phyloP scores from a whole-genome alignment of 2,888 invertebrate genomes.

The Dryococelus australis region DNA sequence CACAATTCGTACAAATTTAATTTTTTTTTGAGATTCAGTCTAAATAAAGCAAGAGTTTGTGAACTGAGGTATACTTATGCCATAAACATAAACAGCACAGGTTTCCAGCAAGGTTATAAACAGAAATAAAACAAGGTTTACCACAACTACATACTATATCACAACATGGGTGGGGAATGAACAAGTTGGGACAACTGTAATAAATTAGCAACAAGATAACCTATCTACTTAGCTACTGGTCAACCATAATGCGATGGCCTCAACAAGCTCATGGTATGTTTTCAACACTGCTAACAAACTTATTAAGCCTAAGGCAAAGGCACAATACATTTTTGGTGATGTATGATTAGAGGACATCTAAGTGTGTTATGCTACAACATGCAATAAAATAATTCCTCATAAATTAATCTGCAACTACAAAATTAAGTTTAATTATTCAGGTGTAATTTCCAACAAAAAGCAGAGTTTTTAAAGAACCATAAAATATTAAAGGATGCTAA shows the following conservation, averaged over 20 bases:
- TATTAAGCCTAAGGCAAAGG: too few relatives aligned
- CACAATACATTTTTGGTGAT: too few relatives aligned
- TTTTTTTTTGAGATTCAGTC: slow-evolving; percentile 2
- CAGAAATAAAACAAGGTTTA: neutral
- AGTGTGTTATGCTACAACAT: neutral
- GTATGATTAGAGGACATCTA: neutral
- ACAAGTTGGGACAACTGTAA: neutral
- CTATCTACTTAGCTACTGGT: neutral
- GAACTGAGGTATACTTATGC: neutral
- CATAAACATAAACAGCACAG: neutral
- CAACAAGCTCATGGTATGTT: neutral
- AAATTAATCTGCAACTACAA: too few relatives aligned
- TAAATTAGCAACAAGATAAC: neutral
- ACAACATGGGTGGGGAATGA: neutral
- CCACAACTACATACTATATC: neutral
- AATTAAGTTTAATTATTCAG: too few relatives aligned
- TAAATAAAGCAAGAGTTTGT: neutral
- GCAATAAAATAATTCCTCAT: neutral
- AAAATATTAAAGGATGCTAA: too few relatives aligned
- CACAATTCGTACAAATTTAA: neutral
- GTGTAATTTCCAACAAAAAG: too few relatives aligned
- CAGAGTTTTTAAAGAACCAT: too few relatives aligned
- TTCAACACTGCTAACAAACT: neutral
- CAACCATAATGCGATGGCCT: neutral
- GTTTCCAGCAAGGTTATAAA: neutral